These are phyloP conservation scores for Channa argus DNA, from an alignment of 2,113 vertebrate species.

Conservation along the genomic window DNA sequence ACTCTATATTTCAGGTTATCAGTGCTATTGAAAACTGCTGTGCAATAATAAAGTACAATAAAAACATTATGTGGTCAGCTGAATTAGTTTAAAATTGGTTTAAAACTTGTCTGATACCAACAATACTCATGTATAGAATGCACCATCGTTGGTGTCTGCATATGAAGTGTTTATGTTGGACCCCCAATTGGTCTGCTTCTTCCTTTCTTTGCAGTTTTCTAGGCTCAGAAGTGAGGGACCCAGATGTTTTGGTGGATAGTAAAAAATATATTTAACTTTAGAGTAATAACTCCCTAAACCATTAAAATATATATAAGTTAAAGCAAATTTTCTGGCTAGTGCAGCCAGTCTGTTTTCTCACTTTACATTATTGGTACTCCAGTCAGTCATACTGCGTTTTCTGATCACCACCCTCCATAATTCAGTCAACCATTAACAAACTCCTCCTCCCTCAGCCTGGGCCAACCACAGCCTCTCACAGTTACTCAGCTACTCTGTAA, in stretches of 20 bases:
- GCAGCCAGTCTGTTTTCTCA: constrained; percentile 6
- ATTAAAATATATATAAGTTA: neutral
- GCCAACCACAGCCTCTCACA: constrained; percentile 53
- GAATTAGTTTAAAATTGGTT: too few relatives aligned
- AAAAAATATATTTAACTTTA: constrained; percentile 8
- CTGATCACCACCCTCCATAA: constrained; percentile 40
- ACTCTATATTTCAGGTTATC: too few relatives aligned
- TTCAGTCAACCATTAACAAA: constrained; percentile 61
- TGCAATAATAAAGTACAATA: neutral
- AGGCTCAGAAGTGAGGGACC: constrained; percentile 1
- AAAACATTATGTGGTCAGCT: too few relatives aligned
- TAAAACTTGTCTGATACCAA: too few relatives aligned
- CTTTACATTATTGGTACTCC: constrained; percentile 4
- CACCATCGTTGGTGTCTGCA: neutral
- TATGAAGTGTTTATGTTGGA: constrained; percentile 5
- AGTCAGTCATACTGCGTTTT: constrained; percentile 28
- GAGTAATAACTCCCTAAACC: neutral
- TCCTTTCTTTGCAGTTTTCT: too few relatives aligned
- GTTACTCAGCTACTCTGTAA: constrained; percentile 72
- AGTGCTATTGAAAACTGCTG: neutral
- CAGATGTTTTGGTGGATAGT: neutral
- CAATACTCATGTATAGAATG: too few relatives aligned
- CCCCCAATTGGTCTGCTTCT: neutral
- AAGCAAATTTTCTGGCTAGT: constrained; percentile 3
- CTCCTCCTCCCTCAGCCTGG: constrained; percentile 47